Conservation (phyloP, 2,113 vertebrate genomes). For the Gallinago jamesoni region DNA sequence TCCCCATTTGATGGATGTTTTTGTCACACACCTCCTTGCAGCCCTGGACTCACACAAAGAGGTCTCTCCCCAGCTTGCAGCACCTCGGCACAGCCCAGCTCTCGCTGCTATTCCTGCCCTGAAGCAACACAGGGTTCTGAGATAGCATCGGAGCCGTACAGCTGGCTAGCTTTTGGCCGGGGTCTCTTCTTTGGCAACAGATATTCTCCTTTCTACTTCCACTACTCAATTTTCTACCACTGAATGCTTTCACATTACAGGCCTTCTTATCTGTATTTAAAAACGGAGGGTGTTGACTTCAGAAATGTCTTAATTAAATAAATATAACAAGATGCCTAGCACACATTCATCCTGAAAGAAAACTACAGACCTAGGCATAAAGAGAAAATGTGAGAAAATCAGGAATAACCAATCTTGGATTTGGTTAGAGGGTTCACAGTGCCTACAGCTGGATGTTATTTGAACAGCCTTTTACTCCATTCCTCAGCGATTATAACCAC, state of each 20-base stretch:
- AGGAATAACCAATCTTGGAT: neutral
- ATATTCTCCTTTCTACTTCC: neutral
- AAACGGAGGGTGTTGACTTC: neutral
- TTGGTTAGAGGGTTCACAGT: neutral
- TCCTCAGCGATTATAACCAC: neutral
- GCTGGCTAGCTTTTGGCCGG: neutral
- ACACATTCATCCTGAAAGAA: neutral
- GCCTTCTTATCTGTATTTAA: neutral
- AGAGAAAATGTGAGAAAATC: neutral
- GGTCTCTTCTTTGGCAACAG: neutral
- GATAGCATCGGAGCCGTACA: rapidly evolving
- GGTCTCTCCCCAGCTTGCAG: neutral
- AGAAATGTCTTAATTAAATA: neutral
- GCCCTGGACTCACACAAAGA: neutral
- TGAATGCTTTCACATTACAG: neutral
- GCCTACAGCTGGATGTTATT: slow-evolving; percentile 26
- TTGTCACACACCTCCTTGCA: neutral
- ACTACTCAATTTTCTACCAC: neutral
- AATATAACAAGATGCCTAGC: neutral
- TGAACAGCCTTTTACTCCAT: slow-evolving; percentile 14
- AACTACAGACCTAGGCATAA: neutral
- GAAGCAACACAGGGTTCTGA: rapidly evolving
- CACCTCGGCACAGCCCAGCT: rapidly evolving
- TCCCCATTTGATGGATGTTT: neutral
- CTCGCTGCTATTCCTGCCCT: rapidly evolving